phyloP scores from a whole-genome alignment of 2,888 invertebrate genomes.

The Melieria crassipennis region DNA sequence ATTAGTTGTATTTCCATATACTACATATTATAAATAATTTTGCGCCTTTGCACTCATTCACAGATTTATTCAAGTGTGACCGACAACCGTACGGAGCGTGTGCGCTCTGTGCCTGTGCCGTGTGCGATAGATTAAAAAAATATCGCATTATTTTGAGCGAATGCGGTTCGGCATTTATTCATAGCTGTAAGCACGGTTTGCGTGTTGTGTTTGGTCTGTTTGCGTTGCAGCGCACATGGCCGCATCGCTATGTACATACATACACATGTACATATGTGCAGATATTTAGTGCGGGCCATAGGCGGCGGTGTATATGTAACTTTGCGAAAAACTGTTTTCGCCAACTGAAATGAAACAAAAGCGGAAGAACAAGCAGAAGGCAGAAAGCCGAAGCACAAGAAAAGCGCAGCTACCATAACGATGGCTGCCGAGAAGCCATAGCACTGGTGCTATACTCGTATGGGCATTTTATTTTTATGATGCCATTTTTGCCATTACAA shows the following conservation, averaged over 20 bases:
- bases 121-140: too few species aligned
- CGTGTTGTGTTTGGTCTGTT: slow-evolving; percentile 42
- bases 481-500: too few species aligned
- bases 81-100: background rate
- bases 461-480: too few species aligned
- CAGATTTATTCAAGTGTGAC: background rate
- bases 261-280: slow-evolving; percentile 7
- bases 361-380: too few species aligned
- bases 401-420: too few species aligned
- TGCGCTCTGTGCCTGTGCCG: too few species aligned
- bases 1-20: background rate
- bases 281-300: background rate
- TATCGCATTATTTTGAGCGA: background rate
- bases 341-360: too few species aligned
- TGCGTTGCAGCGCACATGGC: slow-evolving; percentile 18
- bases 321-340: too few species aligned
- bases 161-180: background rate
- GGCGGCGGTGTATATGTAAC: too few species aligned
- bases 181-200: background rate
- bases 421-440: too few species aligned
- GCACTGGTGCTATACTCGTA: too few species aligned
- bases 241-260: slow-evolving; percentile 47
- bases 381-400: too few species aligned
- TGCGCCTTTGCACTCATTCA: slow-evolving; percentile 22
- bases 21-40: slow-evolving; percentile 50